Percentiles rank a stretch among this genome's conserved stretches.
These are phyloP conservation scores for Rhinoderma darwinii DNA, from an alignment of 2,113 vertebrate species.

Conservation along the genomic window DNA sequence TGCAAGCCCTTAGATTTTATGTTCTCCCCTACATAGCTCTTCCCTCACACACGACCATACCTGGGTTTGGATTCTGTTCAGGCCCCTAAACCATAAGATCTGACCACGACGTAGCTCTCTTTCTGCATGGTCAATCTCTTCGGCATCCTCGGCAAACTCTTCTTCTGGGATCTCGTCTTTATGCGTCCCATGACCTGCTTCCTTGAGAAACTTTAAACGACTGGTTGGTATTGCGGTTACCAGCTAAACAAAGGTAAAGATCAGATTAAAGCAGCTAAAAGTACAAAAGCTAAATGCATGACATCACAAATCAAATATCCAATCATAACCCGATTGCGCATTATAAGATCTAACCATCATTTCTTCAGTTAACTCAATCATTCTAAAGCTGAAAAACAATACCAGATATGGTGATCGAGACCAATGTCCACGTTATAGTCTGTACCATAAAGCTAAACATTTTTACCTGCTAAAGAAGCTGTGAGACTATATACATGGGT, in stretches of 20 bases:
- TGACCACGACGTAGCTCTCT: constrained; percentile 95
- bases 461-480: not conserved
- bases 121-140: constrained; percentile 97
- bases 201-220: constrained; percentile 95
- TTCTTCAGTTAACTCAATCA: not conserved
- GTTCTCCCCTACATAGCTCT: not conserved
- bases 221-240: constrained; percentile 96
- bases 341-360: not conserved
- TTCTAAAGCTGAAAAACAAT: not conserved
- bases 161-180: constrained; percentile 98
- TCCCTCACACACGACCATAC: constrained; percentile 75
- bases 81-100: constrained; percentile 99
- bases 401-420: not conserved
- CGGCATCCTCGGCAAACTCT: constrained; percentile 90
- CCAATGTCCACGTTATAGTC: not conserved
- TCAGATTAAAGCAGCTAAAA: not conserved
- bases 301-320: not conserved
- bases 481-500: not conserved
- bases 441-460: not conserved
- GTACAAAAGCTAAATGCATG: not conserved
- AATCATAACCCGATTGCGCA: not conserved
- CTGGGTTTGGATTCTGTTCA: constrained; percentile 99
- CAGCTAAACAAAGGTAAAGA: constrained; percentile 75
- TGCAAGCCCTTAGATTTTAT: not conserved
- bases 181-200: constrained; percentile 96